Evolutionary conservation across 2,888 invertebrate genomes (phyloP), one percentile per base, ranked within the genome.

Genomic region (Bembecia ichneumoniformis): DNA sequence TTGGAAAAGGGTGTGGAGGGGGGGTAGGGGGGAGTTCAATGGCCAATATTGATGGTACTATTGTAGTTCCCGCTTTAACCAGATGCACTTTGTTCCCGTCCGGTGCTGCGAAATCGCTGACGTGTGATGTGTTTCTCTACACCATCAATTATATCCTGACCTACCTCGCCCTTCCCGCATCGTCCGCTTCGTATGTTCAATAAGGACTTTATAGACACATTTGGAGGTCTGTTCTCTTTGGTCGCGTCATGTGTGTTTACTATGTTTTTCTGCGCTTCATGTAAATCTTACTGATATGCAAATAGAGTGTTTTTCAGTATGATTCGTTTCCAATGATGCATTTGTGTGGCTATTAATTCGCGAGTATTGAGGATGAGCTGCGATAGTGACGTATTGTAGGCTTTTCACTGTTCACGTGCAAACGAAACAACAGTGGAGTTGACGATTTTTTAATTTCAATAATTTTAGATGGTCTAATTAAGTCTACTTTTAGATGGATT

Each of bases 331-430:
- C 48, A 16, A 17, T 15, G 46, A 16, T 48, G 49, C 55, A 51
- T 53, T 57, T 51, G 50, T 47, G 48, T 35, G 57, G 67, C 73
- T 68, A 76, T 76, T 81, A 77, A 77, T 77, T 74, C 68, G 74
- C 68, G 73, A 77, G 77, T 75, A 74, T 77, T 78, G 70, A 71
- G 77, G 78, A 76, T 77, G 78, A 72, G 74, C 79, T 74, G 77
- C 79, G 71, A 74, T 72, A 64, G 77, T 82, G 84, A 84, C 77
- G 75, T 78, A 82, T 83, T 77, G 78, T 77, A 77, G 77, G 77
- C 77, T 77, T 79, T 82, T 75, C 74, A 71, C 59, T 68, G 71
- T 72, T 73, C 67, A 58, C 60, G 63, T 69, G 70, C 71, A 71
- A 74, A 74, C 7, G 40, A 40, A 73, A 73, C 14, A n/a, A 40